These are phyloP conservation scores for Botrylloides violaceus DNA, from an alignment of 23 tunicate genomes.

Conservation along the genomic window DNA sequence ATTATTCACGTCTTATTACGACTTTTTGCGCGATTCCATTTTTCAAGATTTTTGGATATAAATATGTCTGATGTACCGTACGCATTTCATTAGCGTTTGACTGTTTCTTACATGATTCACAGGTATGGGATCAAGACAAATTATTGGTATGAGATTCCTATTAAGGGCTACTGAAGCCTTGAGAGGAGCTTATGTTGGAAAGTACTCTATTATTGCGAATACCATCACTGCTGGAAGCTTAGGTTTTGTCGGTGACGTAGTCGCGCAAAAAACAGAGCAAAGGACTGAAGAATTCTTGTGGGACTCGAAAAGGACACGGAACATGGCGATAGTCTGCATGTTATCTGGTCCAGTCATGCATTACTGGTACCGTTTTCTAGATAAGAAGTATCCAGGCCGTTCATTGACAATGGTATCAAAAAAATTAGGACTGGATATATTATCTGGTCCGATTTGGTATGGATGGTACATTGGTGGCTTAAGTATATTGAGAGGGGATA, in stretches of 20 bases:
- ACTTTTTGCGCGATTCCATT: too few species aligned
- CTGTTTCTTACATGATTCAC: not conserved
- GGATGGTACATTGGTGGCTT: conserved; percentile 41
- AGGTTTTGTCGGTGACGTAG: conserved; percentile 35
- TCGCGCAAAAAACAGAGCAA: conserved; percentile 38
- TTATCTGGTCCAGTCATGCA: conserved; percentile 61
- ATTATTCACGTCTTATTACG: too few species aligned
- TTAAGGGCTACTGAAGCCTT: conserved; percentile 5
- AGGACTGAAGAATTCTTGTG: not conserved
- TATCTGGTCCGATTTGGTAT: conserved; percentile 54
- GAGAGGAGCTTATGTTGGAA: conserved; percentile 39
- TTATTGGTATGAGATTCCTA: conserved; percentile 9
- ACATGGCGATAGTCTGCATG: conserved; percentile 46
- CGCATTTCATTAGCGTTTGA: not conserved
- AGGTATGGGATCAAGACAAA: not conserved
- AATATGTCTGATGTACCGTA: not conserved
- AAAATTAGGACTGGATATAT: conserved; percentile 41
- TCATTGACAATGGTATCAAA: conserved; percentile 10
- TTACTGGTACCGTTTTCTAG: conserved; percentile 76
- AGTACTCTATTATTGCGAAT: conserved; percentile 63
- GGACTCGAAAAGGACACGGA: conserved; percentile 32
- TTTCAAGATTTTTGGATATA: too few species aligned
- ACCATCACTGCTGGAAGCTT: conserved; percentile 60
- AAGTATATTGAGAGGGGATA: conserved; percentile 16
- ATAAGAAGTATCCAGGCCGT: conserved; percentile 51